phyloP scores from a whole-genome alignment of 2,888 invertebrate genomes.

The Caenorhabditis sp. region DNA sequence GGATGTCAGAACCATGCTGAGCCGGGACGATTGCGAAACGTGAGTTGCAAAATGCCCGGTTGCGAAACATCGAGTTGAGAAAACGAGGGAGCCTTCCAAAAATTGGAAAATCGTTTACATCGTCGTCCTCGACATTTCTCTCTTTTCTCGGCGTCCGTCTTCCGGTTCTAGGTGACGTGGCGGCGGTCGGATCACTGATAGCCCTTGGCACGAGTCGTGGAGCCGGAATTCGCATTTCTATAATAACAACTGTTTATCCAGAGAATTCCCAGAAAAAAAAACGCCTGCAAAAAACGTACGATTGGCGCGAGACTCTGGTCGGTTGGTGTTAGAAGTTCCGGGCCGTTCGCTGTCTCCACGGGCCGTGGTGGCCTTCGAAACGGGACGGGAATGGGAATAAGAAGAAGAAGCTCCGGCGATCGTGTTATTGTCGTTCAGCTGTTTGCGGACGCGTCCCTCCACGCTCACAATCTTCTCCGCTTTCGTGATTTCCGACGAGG shows the following conservation, averaged over 20 bases:
- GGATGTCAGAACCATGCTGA: too few species aligned
- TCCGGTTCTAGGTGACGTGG: too few species aligned
- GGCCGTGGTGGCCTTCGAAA: conserved; percentile 12
- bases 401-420: background rate
- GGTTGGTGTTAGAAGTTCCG: background rate
- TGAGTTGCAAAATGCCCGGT: too few species aligned
- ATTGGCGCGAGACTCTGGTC: conserved; percentile 14
- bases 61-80: too few species aligned
- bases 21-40: too few species aligned
- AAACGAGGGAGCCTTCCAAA: conserved; percentile 29
- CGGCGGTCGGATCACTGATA: background rate
- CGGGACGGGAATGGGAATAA: background rate
- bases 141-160: conserved; percentile 16
- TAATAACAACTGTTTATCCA: background rate
- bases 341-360: background rate
- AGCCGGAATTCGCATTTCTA: conserved; percentile 15
- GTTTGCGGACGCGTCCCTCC: conserved; percentile 24
- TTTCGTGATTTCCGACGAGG: conserved; percentile 33
- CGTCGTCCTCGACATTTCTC: conserved; percentile 10
- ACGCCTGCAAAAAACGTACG: conserved; percentile 6
- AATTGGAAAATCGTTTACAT: conserved; percentile 10
- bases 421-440: background rate
- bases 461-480: conserved; percentile 46
- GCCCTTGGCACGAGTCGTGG: conserved; percentile 16
- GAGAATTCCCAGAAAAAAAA: too few species aligned